Evolutionary conservation across 2,113 vertebrate genomes (phyloP).

Genomic region (Cyanoderma ruficeps): DNA sequence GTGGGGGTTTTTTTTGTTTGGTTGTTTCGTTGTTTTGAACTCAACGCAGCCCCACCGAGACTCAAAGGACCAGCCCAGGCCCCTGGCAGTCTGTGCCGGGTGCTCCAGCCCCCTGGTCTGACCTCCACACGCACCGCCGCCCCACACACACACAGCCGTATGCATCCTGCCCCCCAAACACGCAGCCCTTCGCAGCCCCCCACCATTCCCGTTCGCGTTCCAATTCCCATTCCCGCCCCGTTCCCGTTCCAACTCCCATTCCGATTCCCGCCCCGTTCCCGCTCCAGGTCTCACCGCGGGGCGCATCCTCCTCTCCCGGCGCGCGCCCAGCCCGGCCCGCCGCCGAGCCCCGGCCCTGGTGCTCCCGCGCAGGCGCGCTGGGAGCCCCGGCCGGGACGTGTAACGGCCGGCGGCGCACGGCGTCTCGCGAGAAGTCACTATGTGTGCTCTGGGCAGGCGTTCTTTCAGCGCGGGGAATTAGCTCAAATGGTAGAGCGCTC

Average conservation of each 20-base stretch:
- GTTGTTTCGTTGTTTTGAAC: not conserved
- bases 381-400: fast-evolving
- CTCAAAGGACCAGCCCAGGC: not conserved
- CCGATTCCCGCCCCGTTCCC: not conserved
- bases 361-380: not conserved
- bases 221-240: not conserved
- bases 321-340: not conserved
- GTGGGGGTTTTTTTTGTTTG: fast-evolving
- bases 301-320: not conserved
- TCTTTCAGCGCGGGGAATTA: slow-evolving; percentile 60
- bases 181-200: not conserved
- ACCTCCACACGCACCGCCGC: not conserved
- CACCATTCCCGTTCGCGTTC: not conserved
- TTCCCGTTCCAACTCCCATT: fast-evolving
- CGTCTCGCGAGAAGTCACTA: not conserved
- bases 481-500: slow-evolving; percentile 79
- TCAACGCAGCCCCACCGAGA: not conserved
- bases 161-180: not conserved
- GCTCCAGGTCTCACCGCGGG: not conserved
- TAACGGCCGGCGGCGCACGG: fast-evolving
- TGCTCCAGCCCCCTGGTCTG: not conserved
- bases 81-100: not conserved
- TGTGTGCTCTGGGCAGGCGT: fast-evolving
- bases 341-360: not conserved
- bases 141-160: not conserved